Conservation (phyloP, 1,140 invertebrate species). For the Papilio machaon region DNA sequence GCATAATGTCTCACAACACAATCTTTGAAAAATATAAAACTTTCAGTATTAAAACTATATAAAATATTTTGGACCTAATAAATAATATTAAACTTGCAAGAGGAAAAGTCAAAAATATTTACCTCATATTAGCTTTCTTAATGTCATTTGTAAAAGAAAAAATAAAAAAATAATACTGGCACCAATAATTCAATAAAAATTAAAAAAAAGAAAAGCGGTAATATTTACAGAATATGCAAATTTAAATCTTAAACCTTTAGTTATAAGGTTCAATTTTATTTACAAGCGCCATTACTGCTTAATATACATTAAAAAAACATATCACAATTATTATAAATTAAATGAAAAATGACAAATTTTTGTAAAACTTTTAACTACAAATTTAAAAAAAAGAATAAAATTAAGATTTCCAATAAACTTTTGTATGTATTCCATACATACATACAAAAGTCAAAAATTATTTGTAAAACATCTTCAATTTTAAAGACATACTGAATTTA, state of each 20-base stretch:
- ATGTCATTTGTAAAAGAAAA: too few relatives aligned
- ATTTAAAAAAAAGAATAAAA: neutral
- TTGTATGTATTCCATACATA: neutral
- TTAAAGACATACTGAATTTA: too few relatives aligned
- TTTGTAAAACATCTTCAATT: too few relatives aligned
- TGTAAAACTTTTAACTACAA: neutral
- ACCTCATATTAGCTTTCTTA: too few relatives aligned
- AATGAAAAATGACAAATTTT: neutral
- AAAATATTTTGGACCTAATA: too few relatives aligned
- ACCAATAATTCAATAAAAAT: neutral
- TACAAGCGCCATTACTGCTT: neutral
- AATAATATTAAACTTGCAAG: too few relatives aligned
- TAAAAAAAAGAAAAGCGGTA: neutral
- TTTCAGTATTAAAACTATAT: too few relatives aligned
- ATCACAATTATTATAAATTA: conserved; percentile 10
- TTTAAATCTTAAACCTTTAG: neutral
- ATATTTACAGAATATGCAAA: neutral
- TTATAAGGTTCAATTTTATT: conserved; percentile 5
- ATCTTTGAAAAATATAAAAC: too few relatives aligned
- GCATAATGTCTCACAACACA: too few relatives aligned
- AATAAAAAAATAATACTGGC: neutral
- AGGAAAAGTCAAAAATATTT: too few relatives aligned
- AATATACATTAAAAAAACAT: neutral
- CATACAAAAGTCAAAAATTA: too few relatives aligned
- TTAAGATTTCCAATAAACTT: neutral